Evolutionary conservation across 2,113 vertebrate genomes (phyloP).

Genomic region (Numenius arquata): DNA sequence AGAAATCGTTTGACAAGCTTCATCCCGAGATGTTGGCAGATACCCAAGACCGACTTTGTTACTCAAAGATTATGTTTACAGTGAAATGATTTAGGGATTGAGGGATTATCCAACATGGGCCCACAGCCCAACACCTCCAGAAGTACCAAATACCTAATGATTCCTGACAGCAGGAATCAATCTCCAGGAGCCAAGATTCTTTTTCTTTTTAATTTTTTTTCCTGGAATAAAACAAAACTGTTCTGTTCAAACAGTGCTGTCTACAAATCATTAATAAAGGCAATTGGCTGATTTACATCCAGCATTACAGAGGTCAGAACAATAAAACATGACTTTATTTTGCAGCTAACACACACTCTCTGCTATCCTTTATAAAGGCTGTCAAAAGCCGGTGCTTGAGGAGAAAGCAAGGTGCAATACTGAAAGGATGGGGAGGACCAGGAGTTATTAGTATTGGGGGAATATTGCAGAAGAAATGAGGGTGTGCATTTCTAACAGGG

Average conservation of each 20-base stretch:
- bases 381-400: not conserved
- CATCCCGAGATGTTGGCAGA: slow-evolving; percentile 20
- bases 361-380: slow-evolving; percentile 23
- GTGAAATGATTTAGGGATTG: slow-evolving; percentile 68
- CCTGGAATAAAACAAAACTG: not conserved
- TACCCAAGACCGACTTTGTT: slow-evolving; percentile 23
- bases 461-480: not conserved
- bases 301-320: slow-evolving; percentile 15
- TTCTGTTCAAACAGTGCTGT: not conserved
- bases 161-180: slow-evolving; percentile 50
- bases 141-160: slow-evolving; percentile 44
- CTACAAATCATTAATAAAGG: slow-evolving; percentile 52
- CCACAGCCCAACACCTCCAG: slow-evolving; percentile 43
- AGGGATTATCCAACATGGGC: slow-evolving; percentile 53
- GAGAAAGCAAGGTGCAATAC: not conserved
- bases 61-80: slow-evolving; percentile 61
- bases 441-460: not conserved
- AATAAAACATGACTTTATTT: slow-evolving; percentile 50
- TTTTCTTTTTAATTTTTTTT: not conserved
- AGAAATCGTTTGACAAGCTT: slow-evolving; percentile 7
- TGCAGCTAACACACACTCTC: not conserved
- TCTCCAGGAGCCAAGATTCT: not conserved
- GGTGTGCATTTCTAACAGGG: not conserved
- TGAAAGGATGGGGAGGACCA: not conserved
- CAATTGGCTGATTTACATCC: slow-evolving; percentile 47